Conservation (phyloP, 2,113 vertebrate species). For the Ciconia maguari region DNA sequence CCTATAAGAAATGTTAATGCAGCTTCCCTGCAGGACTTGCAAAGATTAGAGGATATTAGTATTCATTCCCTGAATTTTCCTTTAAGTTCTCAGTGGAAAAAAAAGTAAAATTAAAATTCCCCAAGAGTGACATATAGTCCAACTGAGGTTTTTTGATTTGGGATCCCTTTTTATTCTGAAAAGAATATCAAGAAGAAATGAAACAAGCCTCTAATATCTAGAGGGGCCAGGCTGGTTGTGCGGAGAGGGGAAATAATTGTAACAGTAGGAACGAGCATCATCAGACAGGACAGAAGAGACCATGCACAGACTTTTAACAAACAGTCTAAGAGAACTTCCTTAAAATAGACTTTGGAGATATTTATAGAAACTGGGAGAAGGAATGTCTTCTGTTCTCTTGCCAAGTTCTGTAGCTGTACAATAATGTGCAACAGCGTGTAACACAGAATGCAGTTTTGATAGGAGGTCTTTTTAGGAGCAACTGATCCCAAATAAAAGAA, state of each 20-base stretch:
- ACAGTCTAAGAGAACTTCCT: background rate
- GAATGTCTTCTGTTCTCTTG: conserved; percentile 43
- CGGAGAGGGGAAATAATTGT: background rate
- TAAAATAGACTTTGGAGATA: conserved; percentile 35
- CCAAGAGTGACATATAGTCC: background rate
- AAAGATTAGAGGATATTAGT: background rate
- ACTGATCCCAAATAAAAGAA: background rate
- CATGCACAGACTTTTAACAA: background rate
- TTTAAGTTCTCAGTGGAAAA: background rate
- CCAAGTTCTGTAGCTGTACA: conserved; percentile 15
- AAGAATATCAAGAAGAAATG: background rate
- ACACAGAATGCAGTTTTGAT: background rate
- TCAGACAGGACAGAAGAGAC: background rate
- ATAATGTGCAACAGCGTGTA: background rate
- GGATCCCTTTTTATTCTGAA: background rate
- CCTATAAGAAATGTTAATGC: background rate
- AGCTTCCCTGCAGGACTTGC: background rate
- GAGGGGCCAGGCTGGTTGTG: background rate
- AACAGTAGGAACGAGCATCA: background rate
- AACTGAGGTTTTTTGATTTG: background rate
- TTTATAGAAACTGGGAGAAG: conserved; percentile 29
- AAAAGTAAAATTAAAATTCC: background rate
- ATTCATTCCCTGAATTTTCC: background rate
- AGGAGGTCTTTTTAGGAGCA: background rate
- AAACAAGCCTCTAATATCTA: background rate